Percentiles rank a stretch among this genome's conserved stretches.
These are phyloP conservation scores for Amitus sp. DNA, from an alignment of 2,888 invertebrate genomes.

Conservation along the genomic window DNA sequence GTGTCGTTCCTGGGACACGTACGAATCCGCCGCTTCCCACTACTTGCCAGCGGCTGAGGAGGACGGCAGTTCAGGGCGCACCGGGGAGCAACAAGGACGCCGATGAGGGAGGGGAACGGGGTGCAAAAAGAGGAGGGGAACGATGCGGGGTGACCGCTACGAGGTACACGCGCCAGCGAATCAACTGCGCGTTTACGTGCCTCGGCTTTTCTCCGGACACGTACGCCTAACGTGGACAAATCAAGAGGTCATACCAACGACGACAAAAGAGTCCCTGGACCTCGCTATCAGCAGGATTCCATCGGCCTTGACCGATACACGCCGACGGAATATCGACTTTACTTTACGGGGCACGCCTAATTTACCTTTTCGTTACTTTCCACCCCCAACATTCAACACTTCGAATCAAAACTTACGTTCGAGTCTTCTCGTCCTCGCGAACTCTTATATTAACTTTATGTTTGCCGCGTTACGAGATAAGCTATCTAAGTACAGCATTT, in stretches of 20 bases:
- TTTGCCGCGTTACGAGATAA: too few relatives aligned
- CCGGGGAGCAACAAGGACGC: slow-evolving; percentile 27
- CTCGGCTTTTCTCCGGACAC: slow-evolving; percentile 25
- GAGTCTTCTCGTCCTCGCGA: too few relatives aligned
- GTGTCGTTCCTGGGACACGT: slow-evolving; percentile 47
- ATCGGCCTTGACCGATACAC: slow-evolving; percentile 7
- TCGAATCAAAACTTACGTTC: too few relatives aligned
- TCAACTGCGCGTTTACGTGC: slow-evolving; percentile 45
- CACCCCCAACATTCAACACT: too few relatives aligned
- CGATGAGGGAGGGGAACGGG: slow-evolving; percentile 13
- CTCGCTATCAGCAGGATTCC: slow-evolving; percentile 4
- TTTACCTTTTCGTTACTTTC: too few relatives aligned
- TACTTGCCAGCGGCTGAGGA: slow-evolving; percentile 31
- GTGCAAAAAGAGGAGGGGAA: slow-evolving; percentile 12
- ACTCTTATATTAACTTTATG: too few relatives aligned
- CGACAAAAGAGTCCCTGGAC: neutral
- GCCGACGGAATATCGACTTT: neutral
- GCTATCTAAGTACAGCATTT: too few relatives aligned
- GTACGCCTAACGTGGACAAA: slow-evolving; percentile 13
- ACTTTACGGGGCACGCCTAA: too few relatives aligned
- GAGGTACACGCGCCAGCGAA: slow-evolving; percentile 47
- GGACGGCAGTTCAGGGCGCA: slow-evolving; percentile 23
- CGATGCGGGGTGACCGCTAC: slow-evolving; percentile 34
- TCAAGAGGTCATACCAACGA: slow-evolving; percentile 9
- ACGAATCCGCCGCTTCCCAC: slow-evolving; percentile 46